phyloP scores from a whole-genome alignment of 92 coral and sea anemone genomes.

The Zoanthus gigantus region DNA sequence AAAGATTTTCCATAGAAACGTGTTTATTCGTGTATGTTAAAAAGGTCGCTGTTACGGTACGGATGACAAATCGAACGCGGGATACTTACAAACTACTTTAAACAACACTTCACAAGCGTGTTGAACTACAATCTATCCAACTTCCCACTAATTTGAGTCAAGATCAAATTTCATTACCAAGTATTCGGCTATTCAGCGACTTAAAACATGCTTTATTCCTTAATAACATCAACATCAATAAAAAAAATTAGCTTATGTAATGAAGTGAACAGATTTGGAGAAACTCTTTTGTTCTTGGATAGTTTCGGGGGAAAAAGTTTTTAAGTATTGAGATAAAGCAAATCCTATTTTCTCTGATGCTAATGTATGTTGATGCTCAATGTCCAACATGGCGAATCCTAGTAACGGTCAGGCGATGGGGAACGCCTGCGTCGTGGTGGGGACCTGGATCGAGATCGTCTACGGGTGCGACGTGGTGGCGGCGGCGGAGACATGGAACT shows the following conservation, averaged over 20 bases:
- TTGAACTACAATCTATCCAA: no score
- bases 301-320: background rate
- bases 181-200: background rate
- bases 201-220: background rate
- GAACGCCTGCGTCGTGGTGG: slow-evolving; percentile 87
- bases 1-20: no score
- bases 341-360: background rate
- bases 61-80: no score
- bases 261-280: background rate
- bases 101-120: no score
- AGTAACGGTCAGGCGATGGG: slow-evolving; percentile 70
- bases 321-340: background rate
- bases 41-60: no score
- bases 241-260: background rate
- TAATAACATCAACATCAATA: background rate
- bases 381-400: background rate
- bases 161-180: no score
- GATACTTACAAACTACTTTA: no score
- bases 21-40: no score
- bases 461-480: slow-evolving; percentile 73
- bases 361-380: background rate
- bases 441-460: slow-evolving; percentile 71
- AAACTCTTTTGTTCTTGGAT: background rate
- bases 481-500: slow-evolving; percentile 91
- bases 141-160: no score